These are phyloP conservation scores for Acleris laterana DNA, from an alignment of 2,888 invertebrate genomes.

Conservation along the genomic window DNA sequence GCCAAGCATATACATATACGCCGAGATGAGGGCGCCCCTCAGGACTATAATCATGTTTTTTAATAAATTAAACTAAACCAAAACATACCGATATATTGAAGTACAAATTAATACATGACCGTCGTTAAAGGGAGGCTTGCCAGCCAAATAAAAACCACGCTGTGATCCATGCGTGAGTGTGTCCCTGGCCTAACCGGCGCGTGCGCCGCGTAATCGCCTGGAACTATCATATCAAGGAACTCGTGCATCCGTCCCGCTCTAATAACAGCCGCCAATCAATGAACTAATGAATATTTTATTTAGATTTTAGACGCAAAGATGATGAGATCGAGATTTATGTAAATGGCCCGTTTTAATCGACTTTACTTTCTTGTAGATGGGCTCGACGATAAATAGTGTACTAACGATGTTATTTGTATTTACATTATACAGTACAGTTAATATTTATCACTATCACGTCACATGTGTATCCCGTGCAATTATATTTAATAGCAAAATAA, in stretches of 20 bases:
- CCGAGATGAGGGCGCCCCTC: too few species aligned
- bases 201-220: conserved; percentile 18
- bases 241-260: conserved; percentile 20
- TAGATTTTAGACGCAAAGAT: background rate
- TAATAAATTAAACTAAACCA: too few species aligned
- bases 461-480: too few species aligned
- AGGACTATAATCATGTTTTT: too few species aligned
- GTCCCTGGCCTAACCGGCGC: background rate
- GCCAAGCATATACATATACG: too few species aligned
- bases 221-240: conserved; percentile 31
- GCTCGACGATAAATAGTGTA: background rate
- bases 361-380: background rate
- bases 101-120: too few species aligned
- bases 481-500: too few species aligned
- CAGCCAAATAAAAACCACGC: too few species aligned
- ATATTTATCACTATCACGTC: too few species aligned
- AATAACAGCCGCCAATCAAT: conserved; percentile 3
- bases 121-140: too few species aligned
- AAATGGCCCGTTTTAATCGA: background rate
- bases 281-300: background rate
- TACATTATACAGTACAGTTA: background rate
- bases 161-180: background rate
- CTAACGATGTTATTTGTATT: background rate
- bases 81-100: too few species aligned
- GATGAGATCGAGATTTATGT: conserved; percentile 1